Conservation (phyloP, 2,113 vertebrate genomes). For the Syrmaticus mikado region DNA sequence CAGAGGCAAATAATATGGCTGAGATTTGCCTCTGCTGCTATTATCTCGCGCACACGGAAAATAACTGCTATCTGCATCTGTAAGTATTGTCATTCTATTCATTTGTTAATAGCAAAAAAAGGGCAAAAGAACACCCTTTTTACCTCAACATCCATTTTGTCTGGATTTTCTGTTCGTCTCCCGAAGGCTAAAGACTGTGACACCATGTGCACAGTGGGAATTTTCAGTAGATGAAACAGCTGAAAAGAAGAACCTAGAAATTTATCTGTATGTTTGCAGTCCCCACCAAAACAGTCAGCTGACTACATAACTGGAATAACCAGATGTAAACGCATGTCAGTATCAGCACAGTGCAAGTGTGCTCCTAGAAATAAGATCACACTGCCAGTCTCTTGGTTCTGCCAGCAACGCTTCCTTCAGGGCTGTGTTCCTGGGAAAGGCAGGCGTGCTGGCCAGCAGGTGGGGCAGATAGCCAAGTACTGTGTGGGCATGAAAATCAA, state of each 20-base stretch:
- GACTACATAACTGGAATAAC: background rate
- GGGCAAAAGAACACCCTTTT: background rate
- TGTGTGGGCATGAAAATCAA: background rate
- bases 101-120: background rate
- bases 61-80: background rate
- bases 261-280: background rate
- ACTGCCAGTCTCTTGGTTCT: background rate
- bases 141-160: background rate
- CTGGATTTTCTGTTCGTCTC: background rate
- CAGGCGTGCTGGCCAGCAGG: rapidly evolving
- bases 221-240: background rate
- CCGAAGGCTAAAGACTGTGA: background rate
- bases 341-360: background rate
- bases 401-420: rapidly evolving
- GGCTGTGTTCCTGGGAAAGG: background rate
- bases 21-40: background rate
- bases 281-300: background rate
- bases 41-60: background rate
- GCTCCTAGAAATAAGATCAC: background rate
- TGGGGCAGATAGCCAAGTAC: background rate
- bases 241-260: background rate
- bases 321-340: background rate
- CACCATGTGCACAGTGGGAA: background rate
- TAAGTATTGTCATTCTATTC: background rate
- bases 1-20: background rate